A percentile compares a stretch with the other conserved stretches of the same genome.
phyloP scores from a whole-genome alignment of 2,113 vertebrate species.

The Poeciliopsis retropinna region DNA sequence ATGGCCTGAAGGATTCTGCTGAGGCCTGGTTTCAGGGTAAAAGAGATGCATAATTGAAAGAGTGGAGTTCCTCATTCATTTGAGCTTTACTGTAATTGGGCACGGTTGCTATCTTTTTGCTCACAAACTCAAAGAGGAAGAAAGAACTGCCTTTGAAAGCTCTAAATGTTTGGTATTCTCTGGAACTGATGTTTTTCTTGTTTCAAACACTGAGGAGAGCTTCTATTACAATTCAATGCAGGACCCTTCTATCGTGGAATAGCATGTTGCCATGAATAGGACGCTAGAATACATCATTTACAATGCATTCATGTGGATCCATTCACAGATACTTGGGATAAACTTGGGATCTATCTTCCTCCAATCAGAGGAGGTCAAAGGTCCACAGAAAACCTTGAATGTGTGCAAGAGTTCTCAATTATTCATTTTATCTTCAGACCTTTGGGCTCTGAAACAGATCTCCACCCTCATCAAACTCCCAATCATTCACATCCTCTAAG shows the following conservation, averaged over 20 bases:
- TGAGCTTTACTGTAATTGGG: slow-evolving; percentile 18
- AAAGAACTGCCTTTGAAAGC: not conserved
- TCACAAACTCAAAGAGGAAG: not conserved
- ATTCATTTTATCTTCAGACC: slow-evolving; percentile 1
- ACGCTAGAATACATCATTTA: not conserved
- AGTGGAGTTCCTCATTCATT: slow-evolving; percentile 1
- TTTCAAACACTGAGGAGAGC: too few relatives aligned
- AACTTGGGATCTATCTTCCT: not conserved
- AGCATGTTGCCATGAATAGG: not conserved
- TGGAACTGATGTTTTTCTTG: not conserved
- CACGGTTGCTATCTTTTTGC: slow-evolving; percentile 6
- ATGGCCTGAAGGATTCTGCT: slow-evolving; percentile 8
- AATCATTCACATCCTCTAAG: slow-evolving; percentile 3
- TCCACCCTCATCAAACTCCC: slow-evolving; percentile 17
- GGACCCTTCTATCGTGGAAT: not conserved
- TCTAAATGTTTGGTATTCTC: not conserved
- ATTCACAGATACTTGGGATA: slow-evolving; percentile 1
- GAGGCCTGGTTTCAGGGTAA: slow-evolving; percentile 1
- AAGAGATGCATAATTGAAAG: slow-evolving; percentile 26
- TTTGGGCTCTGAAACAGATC: not conserved
- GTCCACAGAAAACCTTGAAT: not conserved
- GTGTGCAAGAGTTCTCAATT: not conserved
- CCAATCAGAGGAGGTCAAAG: slow-evolving; percentile 9
- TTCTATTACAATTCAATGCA: not conserved
- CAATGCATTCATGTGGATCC: not conserved